Evolutionary conservation across 2,888 invertebrate genomes (phyloP), one percentile per base, ranked within the genome.

Genomic region (Cheilosia pagana): DNA sequence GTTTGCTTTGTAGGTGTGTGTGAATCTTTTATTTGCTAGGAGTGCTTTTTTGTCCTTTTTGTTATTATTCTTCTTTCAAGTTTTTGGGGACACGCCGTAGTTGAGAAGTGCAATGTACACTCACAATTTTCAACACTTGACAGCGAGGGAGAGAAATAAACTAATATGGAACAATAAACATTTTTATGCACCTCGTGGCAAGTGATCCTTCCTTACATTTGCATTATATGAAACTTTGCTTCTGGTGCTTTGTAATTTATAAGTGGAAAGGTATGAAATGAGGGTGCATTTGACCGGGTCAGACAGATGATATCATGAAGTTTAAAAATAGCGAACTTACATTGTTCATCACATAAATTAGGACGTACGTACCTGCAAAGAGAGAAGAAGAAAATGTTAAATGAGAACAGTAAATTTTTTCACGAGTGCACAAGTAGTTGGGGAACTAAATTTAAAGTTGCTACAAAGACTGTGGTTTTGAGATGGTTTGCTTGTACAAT

Each of bases 341-440:
- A 59, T 70, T 81, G 75, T 52, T 43, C 1, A 39, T n/a, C 23
- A 62, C 16, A 41, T 48, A 62, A 74, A 50, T 62, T 48, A 52
- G 45, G 60, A 45, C 41, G 52, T 81, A 81, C 74, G 48, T 81
- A 81, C 81, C 81, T 81, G 75, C 10, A 81, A 77, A 62, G 60
- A 62, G 55, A 67, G 8, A 57, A 48, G 48, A 19, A 53, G 39
- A n/a, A 60, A 21, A 52, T 14, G 5, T 23, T n/a, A 25, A 16
- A 45, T 31, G 23, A 53, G 52, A 7, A 35, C 21, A 5, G 28
- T 25, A n/a, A 52, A 41, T 16, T 35, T 0, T 53, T 55, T 28
- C 14, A 67, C 23, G 52, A 28, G 10, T 10, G 4, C 12, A 4
- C 3, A 48, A 10, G 19, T 21, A 48, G 21, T 8, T 6, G 8